Evolutionary conservation across 2,113 vertebrate genomes (phyloP), one percentile per base, ranked within the genome.

Genomic region (Anarrhichthys ocellatus): DNA sequence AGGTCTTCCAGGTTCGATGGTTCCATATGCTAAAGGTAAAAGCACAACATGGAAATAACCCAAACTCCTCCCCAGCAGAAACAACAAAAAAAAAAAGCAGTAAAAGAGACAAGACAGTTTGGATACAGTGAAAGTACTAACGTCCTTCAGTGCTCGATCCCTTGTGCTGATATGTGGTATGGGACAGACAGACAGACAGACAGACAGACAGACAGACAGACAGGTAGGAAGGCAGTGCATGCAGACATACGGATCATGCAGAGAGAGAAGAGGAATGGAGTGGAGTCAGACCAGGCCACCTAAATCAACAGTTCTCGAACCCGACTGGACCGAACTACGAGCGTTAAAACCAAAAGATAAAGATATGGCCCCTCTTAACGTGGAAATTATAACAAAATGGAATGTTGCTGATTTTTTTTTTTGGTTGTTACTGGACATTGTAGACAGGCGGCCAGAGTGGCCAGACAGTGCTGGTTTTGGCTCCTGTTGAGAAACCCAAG

Each of bases 191-290:
- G 76, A 50, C 46, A 77, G 66, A 72, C 40, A 67, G 79, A 84
- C 76, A 72, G 73, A 58, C 61, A 70, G 83, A 84, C 76, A 72
- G 73, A 58, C 61, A 70, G 76, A 50, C 46, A 77, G 66, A 72
- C 40, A 67, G 79, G 27, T 32, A 71, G 85, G 90, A 84, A 90
- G 91, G 90, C 89, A 95, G 96, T 81, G 95, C 97, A 97, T 97
- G 96, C 97, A 89, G 92, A 96, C 94, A 87, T 88, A 94, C 87
- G 88, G 94, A 94, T 94, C 97, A 97, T 97, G 97, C 97, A 96
- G 95, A 92, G 81, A 92, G 78, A 90, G 64, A 59, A 42, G 73
- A 87, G 87, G 80, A 90, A 61, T 54, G 73, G 82, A 91, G 72
- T 91, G 76, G 70, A 88, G 75, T 85, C 77, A 18, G 88, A 86